Evolutionary conservation across 2,888 invertebrate genomes (phyloP), one percentile per base, ranked within the genome.

Genomic region (Tetragonisca angustula): DNA sequence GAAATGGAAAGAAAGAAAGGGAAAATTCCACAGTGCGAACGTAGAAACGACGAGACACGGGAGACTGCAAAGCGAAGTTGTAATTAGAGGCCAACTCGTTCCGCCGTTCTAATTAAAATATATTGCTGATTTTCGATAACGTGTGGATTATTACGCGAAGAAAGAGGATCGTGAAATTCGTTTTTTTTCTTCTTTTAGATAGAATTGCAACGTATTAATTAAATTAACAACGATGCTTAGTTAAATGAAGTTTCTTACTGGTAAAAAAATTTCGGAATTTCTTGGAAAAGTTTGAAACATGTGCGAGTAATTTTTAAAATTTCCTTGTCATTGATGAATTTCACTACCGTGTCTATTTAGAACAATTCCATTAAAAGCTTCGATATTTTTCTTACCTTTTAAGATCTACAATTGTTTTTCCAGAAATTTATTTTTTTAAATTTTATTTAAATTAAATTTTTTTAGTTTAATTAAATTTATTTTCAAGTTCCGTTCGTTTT

Each of bases 31-130:
- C 49, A 24, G 19, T 13, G 49, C 4, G 36, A 79, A 79, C 24
- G 32, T 52, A 50, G 67, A 72, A 17, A 52, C 36, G 43, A 52
- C 50, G 50, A 24, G 56, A 75, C 27, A 32, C 9, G 71, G 27
- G 21, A 32, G 43, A 36, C 13, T 50, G 62, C 32, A 21, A 73
- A 62, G 61, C 27, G 56, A n/a, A 72, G 6, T 65, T 17, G 61
- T 67, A 36, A 83, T 81, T 81, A 75, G 50, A 61, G 9, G 36
- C 52, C 15, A 11, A 4, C 17, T 27, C 65, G 36, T 54, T 65
- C 1, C 32, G 5, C 5, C 43, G 15, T 62, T 62, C 72, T 79
- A 69, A 74, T 79, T 74, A 79, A 73, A 73, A 69, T 56, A 50
- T 69, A 36, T 69, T n/a, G 17, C 27, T 15, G 43, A 54, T 56